Percentiles rank a stretch among this genome's conserved stretches.
Conservation (phyloP, 1,140 invertebrate genomes). For the Eubasilissa regina region DNA sequence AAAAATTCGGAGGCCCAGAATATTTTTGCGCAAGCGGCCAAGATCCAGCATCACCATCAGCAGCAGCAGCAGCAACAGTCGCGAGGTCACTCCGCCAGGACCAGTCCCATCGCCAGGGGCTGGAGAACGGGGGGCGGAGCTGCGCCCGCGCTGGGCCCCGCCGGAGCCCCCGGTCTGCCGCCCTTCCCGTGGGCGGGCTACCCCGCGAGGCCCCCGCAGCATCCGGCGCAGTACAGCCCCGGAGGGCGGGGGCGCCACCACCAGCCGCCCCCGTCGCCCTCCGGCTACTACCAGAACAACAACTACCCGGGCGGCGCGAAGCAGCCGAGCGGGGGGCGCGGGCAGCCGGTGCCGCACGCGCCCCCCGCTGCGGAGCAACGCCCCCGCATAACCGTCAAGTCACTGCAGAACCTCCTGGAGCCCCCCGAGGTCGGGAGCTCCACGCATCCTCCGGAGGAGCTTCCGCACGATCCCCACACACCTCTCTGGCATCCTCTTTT, state of each 20-base stretch:
- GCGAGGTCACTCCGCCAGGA: slow-evolving; percentile 51
- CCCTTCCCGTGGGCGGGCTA: slow-evolving; percentile 36
- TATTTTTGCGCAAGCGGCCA: slow-evolving; percentile 68
- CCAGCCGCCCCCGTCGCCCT: slow-evolving; percentile 64
- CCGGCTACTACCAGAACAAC: slow-evolving; percentile 68
- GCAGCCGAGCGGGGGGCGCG: slow-evolving; percentile 59
- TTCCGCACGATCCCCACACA: slow-evolving; percentile 68
- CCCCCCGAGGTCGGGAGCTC: slow-evolving; percentile 76
- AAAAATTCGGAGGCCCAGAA: slow-evolving; percentile 68
- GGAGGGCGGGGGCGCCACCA: slow-evolving; percentile 62
- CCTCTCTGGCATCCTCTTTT: slow-evolving; percentile 72
- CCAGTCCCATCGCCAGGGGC: slow-evolving; percentile 53
- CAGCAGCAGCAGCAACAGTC: slow-evolving; percentile 57
- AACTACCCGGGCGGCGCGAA: slow-evolving; percentile 67
- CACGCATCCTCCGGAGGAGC: slow-evolving; percentile 67
- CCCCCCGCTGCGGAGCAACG: slow-evolving; percentile 65
- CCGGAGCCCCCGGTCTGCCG: slow-evolving; percentile 6
- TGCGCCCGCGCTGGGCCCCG: neutral
- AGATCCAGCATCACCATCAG: slow-evolving; percentile 65
- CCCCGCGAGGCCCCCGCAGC: slow-evolving; percentile 23
- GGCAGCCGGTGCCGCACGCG: slow-evolving; percentile 33
- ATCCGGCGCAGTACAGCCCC: slow-evolving; percentile 52
- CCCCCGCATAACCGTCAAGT: slow-evolving; percentile 74
- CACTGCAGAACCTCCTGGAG: slow-evolving; percentile 74
- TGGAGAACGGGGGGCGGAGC: slow-evolving; percentile 44